Conservation (phyloP, 2,888 invertebrate species). For the Exocentrus adspersus region DNA sequence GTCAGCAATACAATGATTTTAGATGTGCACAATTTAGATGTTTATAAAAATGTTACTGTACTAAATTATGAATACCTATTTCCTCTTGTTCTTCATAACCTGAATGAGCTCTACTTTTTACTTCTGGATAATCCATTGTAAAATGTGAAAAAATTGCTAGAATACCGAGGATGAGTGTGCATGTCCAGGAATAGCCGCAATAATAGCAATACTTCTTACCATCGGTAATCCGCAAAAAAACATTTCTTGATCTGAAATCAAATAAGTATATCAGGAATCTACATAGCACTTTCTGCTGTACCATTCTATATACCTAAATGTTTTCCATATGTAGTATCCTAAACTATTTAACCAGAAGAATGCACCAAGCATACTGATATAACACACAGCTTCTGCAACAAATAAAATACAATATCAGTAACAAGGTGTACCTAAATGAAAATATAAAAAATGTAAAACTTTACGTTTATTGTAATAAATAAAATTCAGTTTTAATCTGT, state of each 20-base stretch:
- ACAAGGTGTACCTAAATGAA: too few relatives aligned
- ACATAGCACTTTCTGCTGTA: too few relatives aligned
- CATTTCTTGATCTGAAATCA: slow-evolving; percentile 77
- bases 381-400: slow-evolving; percentile 79
- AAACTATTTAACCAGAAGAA: slow-evolving; percentile 89
- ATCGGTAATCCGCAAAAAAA: slow-evolving; percentile 85
- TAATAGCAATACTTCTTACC: slow-evolving; percentile 89
- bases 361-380: slow-evolving; percentile 79
- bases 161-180: slow-evolving; percentile 75
- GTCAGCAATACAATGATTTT: too few relatives aligned
- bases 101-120: slow-evolving; percentile 64
- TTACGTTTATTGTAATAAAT: too few relatives aligned
- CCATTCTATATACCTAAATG: slow-evolving; percentile 85
- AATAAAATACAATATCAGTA: slow-evolving; percentile 29
- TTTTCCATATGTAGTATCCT: slow-evolving; percentile 90
- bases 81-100: slow-evolving; percentile 72
- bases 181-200: slow-evolving; percentile 82
- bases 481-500: too few relatives aligned
- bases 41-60: too few relatives aligned
- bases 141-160: slow-evolving; percentile 86
- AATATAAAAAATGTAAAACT: too few relatives aligned
- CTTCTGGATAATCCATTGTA: slow-evolving; percentile 74
- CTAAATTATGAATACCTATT: slow-evolving; percentile 69
- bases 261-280: not conserved
- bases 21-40: too few relatives aligned